Evolutionary conservation across 2,888 invertebrate species (phyloP), one percentile per base, ranked within the genome.

Genomic region (Tipula helvola): DNA sequence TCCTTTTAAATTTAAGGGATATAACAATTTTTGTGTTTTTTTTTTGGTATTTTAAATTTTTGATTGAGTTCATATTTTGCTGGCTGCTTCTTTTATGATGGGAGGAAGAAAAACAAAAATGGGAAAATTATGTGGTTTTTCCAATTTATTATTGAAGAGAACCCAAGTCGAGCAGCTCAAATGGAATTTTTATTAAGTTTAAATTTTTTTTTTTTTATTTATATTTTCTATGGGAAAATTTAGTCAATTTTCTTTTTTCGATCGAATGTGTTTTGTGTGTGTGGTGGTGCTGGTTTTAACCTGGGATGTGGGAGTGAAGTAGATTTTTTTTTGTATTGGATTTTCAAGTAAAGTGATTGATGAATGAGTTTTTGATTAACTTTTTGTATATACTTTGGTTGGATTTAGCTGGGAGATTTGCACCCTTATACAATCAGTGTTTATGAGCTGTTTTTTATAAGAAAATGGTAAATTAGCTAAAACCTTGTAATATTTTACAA

Each of bases 91-190:
- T 71, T 71, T 71, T 71, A 28, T 71, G 71, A 71, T 71, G 71
- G 71, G 28, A 28, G 28, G 28, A 2, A 28, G 2, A 71, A 71
- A 71, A n/a, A n/a, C n/a, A n/a, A n/a, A 28, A 39, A 28, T 71
- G 71, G 71, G 71, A 71, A 71, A 71, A 71, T 71, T 71, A 71
- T 71, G 71, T 71, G 71, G 71, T 71, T 71, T 71, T 71, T 71
- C 71, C 71, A 71, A 71, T 71, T 71, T 71, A 71, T 71, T 71
- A 71, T 71, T 71, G 71, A 71, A 71, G 71, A 71, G 71, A 71
- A 71, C 71, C 71, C 71, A 71, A 71, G 71, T 71, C 12, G 71
- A 71, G 28, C 71, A 71, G 71, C 71, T 71, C 71, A 71, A 71
- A 71, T 71, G 71, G 71, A 71, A 71, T 71, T 71, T 71, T 71